Percentiles rank a stretch among this genome's conserved stretches.
phyloP scores from a whole-genome alignment of 2,888 invertebrate genomes.

The Dione vanillae region DNA sequence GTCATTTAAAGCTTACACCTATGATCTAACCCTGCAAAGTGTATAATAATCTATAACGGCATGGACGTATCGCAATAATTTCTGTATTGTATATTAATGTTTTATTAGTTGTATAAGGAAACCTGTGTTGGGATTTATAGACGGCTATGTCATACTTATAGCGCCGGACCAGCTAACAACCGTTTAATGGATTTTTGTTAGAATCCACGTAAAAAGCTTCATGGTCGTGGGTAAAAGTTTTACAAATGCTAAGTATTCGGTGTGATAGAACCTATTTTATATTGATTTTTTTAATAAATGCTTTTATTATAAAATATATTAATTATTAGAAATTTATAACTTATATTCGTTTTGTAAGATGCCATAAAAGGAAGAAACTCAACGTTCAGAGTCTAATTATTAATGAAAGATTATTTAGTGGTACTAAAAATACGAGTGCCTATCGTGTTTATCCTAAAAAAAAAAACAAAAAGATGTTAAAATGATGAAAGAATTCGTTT shows the following conservation, averaged over 20 bases:
- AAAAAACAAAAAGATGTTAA: too few relatives aligned
- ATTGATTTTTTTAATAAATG: too few relatives aligned
- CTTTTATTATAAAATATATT: too few relatives aligned
- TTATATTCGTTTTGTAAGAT: too few relatives aligned
- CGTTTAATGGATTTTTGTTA: conserved; percentile 37
- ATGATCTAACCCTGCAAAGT: conserved; percentile 27
- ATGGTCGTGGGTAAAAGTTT: conserved; percentile 32
- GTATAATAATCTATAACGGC: conserved; percentile 34
- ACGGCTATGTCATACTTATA: conserved; percentile 39
- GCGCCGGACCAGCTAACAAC: conserved; percentile 33
- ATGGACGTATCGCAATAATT: conserved; percentile 32
- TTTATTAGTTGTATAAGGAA: conserved; percentile 47
- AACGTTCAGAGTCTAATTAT: too few relatives aligned
- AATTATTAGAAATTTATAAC: too few relatives aligned
- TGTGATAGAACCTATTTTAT: conserved; percentile 7
- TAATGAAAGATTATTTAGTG: too few relatives aligned
- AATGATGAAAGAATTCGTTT: too few relatives aligned
- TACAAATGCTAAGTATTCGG: conserved; percentile 10
- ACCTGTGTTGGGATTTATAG: conserved; percentile 45
- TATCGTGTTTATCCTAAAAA: too few relatives aligned
- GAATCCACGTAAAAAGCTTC: conserved; percentile 31
- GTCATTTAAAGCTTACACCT: background rate
- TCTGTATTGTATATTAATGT: conserved; percentile 44
- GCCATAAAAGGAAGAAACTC: too few relatives aligned
- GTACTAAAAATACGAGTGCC: too few relatives aligned